Base-by-base conservation (phyloP, 2,888 invertebrate genomes). In the Bhutanitis thaidina region DNA sequence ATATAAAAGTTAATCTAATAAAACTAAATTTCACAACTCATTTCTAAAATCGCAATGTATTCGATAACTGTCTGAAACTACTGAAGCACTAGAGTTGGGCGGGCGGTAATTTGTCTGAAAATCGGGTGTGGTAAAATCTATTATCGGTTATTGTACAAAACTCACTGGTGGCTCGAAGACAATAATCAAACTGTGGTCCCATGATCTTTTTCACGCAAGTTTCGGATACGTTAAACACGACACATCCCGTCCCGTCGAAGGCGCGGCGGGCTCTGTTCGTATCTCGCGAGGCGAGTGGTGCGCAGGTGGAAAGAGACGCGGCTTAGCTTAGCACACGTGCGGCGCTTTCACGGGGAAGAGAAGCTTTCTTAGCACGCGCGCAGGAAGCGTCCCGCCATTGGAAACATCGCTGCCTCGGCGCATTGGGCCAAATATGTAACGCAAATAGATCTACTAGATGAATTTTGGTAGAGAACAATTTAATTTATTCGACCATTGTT, bases 161-260 rank as follows among this genome's bases (percentile, higher is more conserved):
- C 89, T 89, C 67, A 89, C 89, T 89, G 57, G 89, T 83, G 50
- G 87, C 89, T 44, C 89, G 84, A 25, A 88, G 74, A 59, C 87
- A 87, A 67, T 86, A 89, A 67, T 89, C 88, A 64, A 85, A 89
- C 65, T 89, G 89, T 64, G 89, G 89, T 80, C 88, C 88, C 88
- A 89, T 88, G 60, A 56, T 74, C 52, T 41, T 50, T 27, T 49
- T 44, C 32, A 34, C 49, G 43, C 35, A 37, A 36, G 45, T 47
- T 46, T 52, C 34, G 43, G 51, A 49, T 41, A 49, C 55, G 56
- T 58, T 58, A 62, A 56, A 56, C 86, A 84, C 89, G 77, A 80
- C 88, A 84, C 87, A 89, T 88, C 81, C 73, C 84, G 71, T 88
- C 81, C 73, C 84, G 71, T 54, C 77, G 79, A 73, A 57, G 60